Percentiles rank a stretch among this genome's conserved stretches.
phyloP scores from a whole-genome alignment of 2,797 vertebrate species.

The Hyperoplus lanceolatus region DNA sequence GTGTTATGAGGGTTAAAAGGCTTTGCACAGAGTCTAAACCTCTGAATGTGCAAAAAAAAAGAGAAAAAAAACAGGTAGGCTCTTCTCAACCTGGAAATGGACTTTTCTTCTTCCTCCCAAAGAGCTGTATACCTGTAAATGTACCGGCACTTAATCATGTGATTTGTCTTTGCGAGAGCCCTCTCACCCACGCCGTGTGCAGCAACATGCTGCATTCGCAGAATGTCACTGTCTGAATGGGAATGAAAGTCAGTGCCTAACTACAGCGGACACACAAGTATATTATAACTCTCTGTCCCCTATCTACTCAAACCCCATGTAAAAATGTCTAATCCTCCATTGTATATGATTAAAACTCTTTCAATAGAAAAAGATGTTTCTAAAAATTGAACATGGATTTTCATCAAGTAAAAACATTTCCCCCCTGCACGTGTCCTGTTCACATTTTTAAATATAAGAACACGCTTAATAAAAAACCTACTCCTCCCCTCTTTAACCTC shows the following conservation, averaged over 20 bases:
- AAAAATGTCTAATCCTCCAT: conserved; percentile 73
- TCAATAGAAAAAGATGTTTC: conserved; percentile 81
- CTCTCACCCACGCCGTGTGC: conserved; percentile 42
- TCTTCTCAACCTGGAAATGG: conserved; percentile 65
- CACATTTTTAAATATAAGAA: conserved; percentile 73
- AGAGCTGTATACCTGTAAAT: conserved; percentile 59
- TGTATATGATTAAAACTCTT: conserved; percentile 76
- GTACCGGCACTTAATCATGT: conserved; percentile 40
- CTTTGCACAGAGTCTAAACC: conserved; percentile 71
- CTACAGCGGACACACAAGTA: conserved; percentile 77
- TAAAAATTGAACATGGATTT: conserved; percentile 81
- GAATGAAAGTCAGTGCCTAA: conserved; percentile 69
- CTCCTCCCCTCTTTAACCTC: conserved; percentile 57
- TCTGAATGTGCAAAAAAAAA: conserved; percentile 71
- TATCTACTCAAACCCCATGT: conserved; percentile 72
- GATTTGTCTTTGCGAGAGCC: conserved; percentile 50
- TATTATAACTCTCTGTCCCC: conserved; percentile 63
- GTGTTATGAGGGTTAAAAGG: conserved; percentile 69
- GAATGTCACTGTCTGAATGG: conserved; percentile 50
- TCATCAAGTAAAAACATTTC: conserved; percentile 82
- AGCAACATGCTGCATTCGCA: conserved; percentile 53
- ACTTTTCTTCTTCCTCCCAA: conserved; percentile 50
- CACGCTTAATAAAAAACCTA: conserved; percentile 74
- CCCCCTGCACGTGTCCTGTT: conserved; percentile 68
- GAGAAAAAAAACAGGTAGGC: conserved; percentile 44